These are phyloP conservation scores for Gymnothorax reevesii DNA, from an alignment of 2,797 vertebrate species.

Conservation along the genomic window DNA sequence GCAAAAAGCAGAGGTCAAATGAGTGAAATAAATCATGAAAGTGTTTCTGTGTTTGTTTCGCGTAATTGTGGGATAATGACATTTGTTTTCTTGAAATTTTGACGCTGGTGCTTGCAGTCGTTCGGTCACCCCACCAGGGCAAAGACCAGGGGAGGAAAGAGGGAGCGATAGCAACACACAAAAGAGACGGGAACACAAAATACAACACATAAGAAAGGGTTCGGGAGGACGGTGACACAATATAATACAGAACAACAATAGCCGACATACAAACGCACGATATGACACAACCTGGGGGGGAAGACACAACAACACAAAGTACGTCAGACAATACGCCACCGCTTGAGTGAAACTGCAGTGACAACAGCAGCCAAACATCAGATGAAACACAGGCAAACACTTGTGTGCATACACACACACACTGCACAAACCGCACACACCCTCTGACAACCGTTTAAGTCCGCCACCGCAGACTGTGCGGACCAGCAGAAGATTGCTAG, in stretches of 20 bases:
- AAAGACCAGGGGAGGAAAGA: constrained; percentile 49
- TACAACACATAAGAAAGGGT: constrained; percentile 41
- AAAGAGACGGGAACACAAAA: constrained; percentile 53
- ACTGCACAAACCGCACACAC: neutral
- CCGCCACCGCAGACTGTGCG: too few species aligned
- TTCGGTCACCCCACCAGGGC: neutral
- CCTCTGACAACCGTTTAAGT: neutral
- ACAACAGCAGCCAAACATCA: constrained; percentile 12
- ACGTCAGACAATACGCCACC: constrained; percentile 35
- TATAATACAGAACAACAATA: constrained; percentile 63
- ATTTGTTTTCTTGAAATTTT: constrained; percentile 9
- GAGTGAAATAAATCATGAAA: neutral
- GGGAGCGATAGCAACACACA: constrained; percentile 66
- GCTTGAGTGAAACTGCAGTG: constrained; percentile 3
- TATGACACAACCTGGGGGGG: constrained; percentile 70
- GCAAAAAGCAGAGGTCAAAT: neutral
- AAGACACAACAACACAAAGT: constrained; percentile 64
- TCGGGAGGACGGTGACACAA: constrained; percentile 28
- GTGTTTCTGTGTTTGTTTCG: neutral
- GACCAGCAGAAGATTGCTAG: neutral
- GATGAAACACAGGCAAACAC: neutral
- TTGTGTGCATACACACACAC: too few species aligned
- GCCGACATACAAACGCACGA: constrained; percentile 69
- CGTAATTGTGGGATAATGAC: too few species aligned
- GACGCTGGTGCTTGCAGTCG: neutral